Base-by-base conservation (phyloP, 2,888 invertebrate genomes). In the Formica aserva region DNA sequence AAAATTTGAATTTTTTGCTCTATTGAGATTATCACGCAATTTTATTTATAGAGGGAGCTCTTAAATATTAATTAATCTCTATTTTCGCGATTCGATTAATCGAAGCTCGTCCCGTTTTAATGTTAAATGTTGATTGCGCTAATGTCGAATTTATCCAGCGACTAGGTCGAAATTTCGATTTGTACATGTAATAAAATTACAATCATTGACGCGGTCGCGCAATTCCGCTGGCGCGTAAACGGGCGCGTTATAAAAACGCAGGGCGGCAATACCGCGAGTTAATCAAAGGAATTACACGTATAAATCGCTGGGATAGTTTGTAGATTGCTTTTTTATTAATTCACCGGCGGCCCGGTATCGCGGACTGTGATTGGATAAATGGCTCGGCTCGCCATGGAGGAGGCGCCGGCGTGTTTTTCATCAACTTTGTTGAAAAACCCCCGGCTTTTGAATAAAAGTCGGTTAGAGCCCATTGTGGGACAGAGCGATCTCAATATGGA, bases 241-340 rank as follows among this genome's bases (percentile, higher is more conserved):
- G 78, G 60, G 60, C 60, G 78, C 60, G 78, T 78, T 78, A 69
- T 78, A 78, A 78, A 78, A 78, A 78, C 78, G 72, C 78, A 45
- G 60, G 71, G 45, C 72, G 78, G 78, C 78, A 71, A 80, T 80
- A 80, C 78, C 78, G 72, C 72, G 78, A 80, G 78, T 72, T 80
- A 72, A 80, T 80, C 69, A 80, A 71, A 80, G 78, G 72, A 80
- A 80, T 80, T 80, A 80, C 78, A 80, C 78, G 78, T 80, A 80
- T 80, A 80, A 80, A 80, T 80, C 78, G 78, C 71, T 71, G 78
- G 60, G 78, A 80, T 80, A 80, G 78, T 80, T 80, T 80, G 78
- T 80, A 80, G 78, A 80, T 80, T 80, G 78, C 78, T 80, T 80
- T 80, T 80, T 80, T 72, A 80, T 80, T 80, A 80, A 80, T 80